Evolutionary conservation across 2,797 vertebrate species (phyloP).

Genomic region (Huso huso): DNA sequence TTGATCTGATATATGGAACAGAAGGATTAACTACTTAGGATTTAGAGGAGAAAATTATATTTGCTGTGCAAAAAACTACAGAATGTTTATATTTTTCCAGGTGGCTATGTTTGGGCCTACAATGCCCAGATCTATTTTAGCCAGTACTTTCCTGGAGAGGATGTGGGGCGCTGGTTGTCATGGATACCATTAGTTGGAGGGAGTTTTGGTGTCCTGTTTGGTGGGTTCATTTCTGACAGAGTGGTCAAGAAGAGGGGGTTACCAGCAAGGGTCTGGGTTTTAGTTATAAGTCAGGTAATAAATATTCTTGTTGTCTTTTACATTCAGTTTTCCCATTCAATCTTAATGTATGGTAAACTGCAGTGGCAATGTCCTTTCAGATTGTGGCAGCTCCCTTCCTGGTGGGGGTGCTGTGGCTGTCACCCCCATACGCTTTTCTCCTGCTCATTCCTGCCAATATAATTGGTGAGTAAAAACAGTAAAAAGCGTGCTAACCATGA

Average conservation of each 20-base stretch:
- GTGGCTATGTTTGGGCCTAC: constrained; percentile 19
- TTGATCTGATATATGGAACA: too few relatives aligned
- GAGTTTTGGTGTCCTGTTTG: constrained; percentile 4
- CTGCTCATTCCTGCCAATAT: constrained; percentile 12
- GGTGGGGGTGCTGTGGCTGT: constrained; percentile 3
- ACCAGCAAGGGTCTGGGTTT: constrained; percentile 8
- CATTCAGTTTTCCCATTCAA: background rate
- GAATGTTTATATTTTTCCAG: background rate
- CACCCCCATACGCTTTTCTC: constrained; percentile 10
- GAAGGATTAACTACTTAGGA: background rate
- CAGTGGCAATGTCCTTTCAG: background rate
- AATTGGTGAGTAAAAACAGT: background rate
- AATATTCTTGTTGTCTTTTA: background rate
- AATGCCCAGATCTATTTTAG: constrained; percentile 15
- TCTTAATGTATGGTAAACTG: background rate
- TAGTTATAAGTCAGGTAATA: constrained; percentile 17
- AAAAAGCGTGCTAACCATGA: too few relatives aligned
- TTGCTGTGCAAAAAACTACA: background rate
- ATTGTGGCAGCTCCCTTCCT: constrained; percentile 11
- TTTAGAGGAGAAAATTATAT: background rate
- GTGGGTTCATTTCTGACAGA: constrained; percentile 11
- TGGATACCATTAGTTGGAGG: constrained; percentile 16
- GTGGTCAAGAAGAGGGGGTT: constrained; percentile 8
- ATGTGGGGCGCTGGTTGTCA: constrained; percentile 16
- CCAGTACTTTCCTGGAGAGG: constrained; percentile 2